Evolutionary conservation across 2,797 vertebrate species (phyloP).

Genomic region (Acrossocheilus fasciatus): DNA sequence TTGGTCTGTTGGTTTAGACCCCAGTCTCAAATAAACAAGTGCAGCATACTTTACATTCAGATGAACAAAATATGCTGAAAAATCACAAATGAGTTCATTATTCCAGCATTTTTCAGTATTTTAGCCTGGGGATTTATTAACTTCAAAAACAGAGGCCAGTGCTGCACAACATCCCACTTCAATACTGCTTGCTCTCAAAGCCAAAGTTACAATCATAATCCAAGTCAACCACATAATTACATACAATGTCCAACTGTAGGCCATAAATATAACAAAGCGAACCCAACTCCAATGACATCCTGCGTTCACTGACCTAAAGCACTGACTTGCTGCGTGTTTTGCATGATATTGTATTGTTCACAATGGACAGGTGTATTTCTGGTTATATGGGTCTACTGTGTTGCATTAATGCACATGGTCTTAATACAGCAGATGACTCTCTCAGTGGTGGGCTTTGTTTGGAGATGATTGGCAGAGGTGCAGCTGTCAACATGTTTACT

Average conservation of each 20-base stretch:
- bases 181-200: conserved; percentile 12
- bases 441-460: background rate
- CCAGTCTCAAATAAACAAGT: background rate
- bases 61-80: background rate
- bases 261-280: conserved; percentile 37
- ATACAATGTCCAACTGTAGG: conserved; percentile 9
- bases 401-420: background rate
- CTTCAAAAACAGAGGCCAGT: background rate
- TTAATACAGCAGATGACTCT: background rate
- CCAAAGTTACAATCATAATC: conserved; percentile 4
- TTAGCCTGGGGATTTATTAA: conserved; percentile 5
- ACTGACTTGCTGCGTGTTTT: background rate
- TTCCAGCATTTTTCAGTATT: background rate
- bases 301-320: background rate
- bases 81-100: background rate
- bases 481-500: conserved; percentile 64
- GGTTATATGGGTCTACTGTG: background rate
- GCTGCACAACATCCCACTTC: conserved; percentile 13
- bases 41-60: conserved; percentile 1
- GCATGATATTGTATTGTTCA: background rate
- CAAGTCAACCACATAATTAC: conserved; percentile 39
- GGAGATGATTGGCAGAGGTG: background rate
- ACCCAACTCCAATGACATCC: conserved; percentile 10
- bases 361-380: conserved; percentile 10
- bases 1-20: background rate